A percentile compares a stretch with the other conserved stretches of the same genome.
These are phyloP conservation scores for Phrynosoma blainvillii DNA, from an alignment of 2,113 vertebrate species.

Conservation along the genomic window DNA sequence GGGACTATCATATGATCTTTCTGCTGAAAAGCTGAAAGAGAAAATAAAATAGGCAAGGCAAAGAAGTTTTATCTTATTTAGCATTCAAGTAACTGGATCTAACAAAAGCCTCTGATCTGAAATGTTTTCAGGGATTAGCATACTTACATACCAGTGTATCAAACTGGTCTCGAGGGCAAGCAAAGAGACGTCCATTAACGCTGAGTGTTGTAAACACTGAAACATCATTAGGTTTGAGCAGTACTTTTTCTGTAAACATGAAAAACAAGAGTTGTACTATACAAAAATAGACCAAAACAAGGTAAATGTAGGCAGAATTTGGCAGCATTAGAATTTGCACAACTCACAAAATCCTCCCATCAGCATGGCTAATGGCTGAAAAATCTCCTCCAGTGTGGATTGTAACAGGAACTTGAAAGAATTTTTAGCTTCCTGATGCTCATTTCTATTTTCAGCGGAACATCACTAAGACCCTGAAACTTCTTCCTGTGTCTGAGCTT, in stretches of 20 bases:
- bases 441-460: background rate
- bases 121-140: constrained; percentile 21
- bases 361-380: background rate
- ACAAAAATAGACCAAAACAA: constrained; percentile 49
- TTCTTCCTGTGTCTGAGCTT: background rate
- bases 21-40: background rate
- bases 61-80: constrained; percentile 20
- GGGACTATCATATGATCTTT: background rate
- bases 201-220: constrained; percentile 96
- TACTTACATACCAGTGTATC: constrained; percentile 90
- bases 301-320: background rate
- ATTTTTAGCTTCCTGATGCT: background rate
- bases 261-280: constrained; percentile 64
- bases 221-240: constrained; percentile 92
- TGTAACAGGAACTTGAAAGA: background rate
- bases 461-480: background rate
- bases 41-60: constrained; percentile 8
- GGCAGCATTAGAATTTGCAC: background rate
- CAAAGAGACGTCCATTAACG: constrained; percentile 93
- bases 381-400: background rate
- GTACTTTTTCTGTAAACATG: constrained; percentile 88
- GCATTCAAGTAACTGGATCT: constrained; percentile 16
- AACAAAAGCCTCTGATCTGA: constrained; percentile 54
- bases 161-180: constrained; percentile 90
- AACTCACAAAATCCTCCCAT: background rate